Percentiles rank a stretch among this genome's conserved stretches.
These are phyloP conservation scores for Orchesella cincta DNA, from an alignment of 1,140 invertebrate genomes.

Conservation along the genomic window DNA sequence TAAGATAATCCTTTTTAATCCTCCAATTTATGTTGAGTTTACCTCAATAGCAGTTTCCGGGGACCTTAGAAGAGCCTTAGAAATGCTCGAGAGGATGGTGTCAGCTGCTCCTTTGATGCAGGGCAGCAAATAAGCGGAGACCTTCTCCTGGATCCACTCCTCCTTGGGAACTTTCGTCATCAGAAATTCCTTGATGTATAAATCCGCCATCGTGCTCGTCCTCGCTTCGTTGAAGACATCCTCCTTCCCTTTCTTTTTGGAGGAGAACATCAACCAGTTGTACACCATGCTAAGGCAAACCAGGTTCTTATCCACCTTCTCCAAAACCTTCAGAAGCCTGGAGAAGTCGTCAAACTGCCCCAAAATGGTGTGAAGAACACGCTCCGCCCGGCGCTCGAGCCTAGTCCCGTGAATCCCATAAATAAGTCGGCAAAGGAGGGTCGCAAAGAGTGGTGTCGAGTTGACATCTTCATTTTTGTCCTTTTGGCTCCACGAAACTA, in stretches of 20 bases:
- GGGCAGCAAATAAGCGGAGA: neutral
- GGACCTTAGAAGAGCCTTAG: slow-evolving; percentile 89
- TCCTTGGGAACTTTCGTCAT: slow-evolving; percentile 77
- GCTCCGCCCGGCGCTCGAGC: neutral
- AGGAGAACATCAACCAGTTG: neutral
- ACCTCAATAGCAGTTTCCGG: slow-evolving; percentile 71
- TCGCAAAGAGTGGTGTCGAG: neutral
- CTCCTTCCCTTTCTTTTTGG: neutral
- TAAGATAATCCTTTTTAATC: too few relatives aligned
- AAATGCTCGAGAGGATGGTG: slow-evolving; percentile 76
- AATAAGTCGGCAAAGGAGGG: neutral
- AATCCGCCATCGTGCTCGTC: slow-evolving; percentile 63
- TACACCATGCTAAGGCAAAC: slow-evolving; percentile 24
- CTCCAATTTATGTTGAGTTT: too few relatives aligned
- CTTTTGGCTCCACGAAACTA: neutral
- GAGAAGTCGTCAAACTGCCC: neutral
- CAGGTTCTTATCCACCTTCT: slow-evolving; percentile 27
- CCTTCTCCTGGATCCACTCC: slow-evolving; percentile 65
- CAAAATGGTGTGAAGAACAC: neutral
- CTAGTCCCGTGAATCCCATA: slow-evolving; percentile 17
- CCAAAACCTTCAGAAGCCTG: neutral
- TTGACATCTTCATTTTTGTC: neutral
- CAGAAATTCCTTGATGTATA: slow-evolving; percentile 78
- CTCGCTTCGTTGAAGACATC: neutral
- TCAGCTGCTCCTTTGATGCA: slow-evolving; percentile 70